These are phyloP conservation scores for Micropterix aruncella DNA, from an alignment of 2,888 invertebrate genomes.

Conservation along the genomic window DNA sequence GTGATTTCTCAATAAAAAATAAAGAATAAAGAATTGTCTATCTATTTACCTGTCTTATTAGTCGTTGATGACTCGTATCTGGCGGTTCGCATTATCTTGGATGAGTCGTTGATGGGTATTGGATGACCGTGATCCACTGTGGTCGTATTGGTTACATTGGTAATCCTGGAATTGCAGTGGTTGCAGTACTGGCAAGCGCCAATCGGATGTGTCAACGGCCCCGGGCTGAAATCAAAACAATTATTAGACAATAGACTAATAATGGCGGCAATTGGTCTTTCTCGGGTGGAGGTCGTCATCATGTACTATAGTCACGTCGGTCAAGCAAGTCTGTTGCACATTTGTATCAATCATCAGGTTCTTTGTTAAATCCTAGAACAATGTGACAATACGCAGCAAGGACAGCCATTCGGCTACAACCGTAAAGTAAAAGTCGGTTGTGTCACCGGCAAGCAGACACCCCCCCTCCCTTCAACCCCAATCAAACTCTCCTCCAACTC, in stretches of 20 bases:
- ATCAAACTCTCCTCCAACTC: too few species aligned
- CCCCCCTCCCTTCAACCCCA: too few species aligned
- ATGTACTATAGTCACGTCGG: too few species aligned
- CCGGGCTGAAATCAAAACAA: slow-evolving; percentile 5
- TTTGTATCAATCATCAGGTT: neutral
- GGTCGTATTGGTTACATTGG: slow-evolving; percentile 8
- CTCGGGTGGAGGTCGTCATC: too few species aligned
- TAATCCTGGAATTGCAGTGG: slow-evolving; percentile 23
- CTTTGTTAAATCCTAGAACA: neutral
- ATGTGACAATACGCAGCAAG: too few species aligned
- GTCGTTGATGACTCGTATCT: slow-evolving; percentile 10
- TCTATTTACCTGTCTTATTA: slow-evolving; percentile 19
- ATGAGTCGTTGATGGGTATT: slow-evolving; percentile 3
- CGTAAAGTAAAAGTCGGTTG: too few species aligned
- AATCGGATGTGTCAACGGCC: slow-evolving; percentile 14
- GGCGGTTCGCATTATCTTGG: slow-evolving; percentile 11
- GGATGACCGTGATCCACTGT: slow-evolving; percentile 4
- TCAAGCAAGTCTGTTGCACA: too few species aligned
- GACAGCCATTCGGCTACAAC: too few species aligned
- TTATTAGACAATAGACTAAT: neutral
- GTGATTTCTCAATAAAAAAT: too few species aligned
- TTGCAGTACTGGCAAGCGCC: slow-evolving; percentile 30
- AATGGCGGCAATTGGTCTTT: too few species aligned
- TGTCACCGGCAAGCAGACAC: too few species aligned
- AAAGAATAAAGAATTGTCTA: too few species aligned